phyloP scores from a whole-genome alignment of 2,797 vertebrate species.

The Gymnothorax javanicus region DNA sequence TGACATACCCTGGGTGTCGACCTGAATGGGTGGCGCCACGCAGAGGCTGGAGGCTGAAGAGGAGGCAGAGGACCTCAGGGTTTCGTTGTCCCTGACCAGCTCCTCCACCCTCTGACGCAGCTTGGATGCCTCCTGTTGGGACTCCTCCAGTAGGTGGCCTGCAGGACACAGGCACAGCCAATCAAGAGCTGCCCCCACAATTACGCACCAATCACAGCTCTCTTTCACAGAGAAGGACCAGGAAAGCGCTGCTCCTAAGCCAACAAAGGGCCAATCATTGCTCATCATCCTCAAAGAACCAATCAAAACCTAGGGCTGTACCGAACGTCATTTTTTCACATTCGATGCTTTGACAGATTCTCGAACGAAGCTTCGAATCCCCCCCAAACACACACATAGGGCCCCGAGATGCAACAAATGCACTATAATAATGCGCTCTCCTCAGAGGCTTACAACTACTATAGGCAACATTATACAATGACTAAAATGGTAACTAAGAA shows the following conservation, averaged over 20 bases:
- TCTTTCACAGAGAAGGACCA: background rate
- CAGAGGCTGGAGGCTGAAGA: conserved; percentile 73
- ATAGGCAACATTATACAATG: too few species aligned
- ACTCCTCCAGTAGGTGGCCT: conserved; percentile 95
- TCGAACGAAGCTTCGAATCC: too few species aligned
- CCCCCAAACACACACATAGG: too few species aligned
- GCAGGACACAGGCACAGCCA: conserved; percentile 24
- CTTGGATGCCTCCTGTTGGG: conserved; percentile 88
- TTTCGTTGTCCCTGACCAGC: conserved; percentile 89
- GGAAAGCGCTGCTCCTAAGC: background rate
- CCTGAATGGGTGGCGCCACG: conserved; percentile 63
- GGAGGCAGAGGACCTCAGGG: conserved; percentile 70
- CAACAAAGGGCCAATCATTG: background rate
- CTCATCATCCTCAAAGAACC: background rate
- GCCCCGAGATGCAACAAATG: too few species aligned
- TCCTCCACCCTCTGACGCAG: conserved; percentile 93
- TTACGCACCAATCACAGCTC: background rate
- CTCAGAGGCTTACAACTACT: too few species aligned
- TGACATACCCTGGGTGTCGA: conserved; percentile 76
- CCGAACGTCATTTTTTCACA: too few species aligned
- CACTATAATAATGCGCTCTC: too few species aligned
- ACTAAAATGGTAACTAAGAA: too few species aligned
- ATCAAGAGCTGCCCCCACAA: background rate
- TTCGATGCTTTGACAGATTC: too few species aligned
- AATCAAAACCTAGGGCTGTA: too few species aligned